phyloP scores from a whole-genome alignment of 1,140 invertebrate species.

The Zaprionus taronus region DNA sequence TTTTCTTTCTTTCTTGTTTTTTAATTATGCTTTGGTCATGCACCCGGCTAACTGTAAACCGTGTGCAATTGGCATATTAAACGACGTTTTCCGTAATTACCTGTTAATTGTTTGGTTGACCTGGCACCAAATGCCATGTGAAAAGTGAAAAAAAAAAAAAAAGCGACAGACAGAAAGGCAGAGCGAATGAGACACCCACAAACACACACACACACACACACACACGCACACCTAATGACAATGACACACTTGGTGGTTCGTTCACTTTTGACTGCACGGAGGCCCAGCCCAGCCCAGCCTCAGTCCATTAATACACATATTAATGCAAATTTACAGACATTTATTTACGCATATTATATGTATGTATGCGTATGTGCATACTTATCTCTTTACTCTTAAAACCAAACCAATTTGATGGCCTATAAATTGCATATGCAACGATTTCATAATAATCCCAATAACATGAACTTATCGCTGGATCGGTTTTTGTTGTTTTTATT shows the following conservation, averaged over 20 bases:
- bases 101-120: slow-evolving; percentile 50
- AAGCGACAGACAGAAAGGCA: neutral
- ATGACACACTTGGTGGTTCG: slow-evolving; percentile 50
- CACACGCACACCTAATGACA: slow-evolving; percentile 32
- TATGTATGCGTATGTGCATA: slow-evolving; percentile 4
- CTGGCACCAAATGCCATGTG: slow-evolving; percentile 49
- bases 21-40: slow-evolving; percentile 61
- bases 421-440: slow-evolving; percentile 52
- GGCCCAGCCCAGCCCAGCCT: slow-evolving; percentile 24
- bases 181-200: slow-evolving; percentile 18
- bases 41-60: slow-evolving; percentile 40
- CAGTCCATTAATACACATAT: slow-evolving; percentile 27
- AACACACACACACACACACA: slow-evolving; percentile 12
- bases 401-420: slow-evolving; percentile 24
- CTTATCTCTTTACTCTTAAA: slow-evolving; percentile 14
- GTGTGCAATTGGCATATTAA: slow-evolving; percentile 43
- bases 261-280: slow-evolving; percentile 46
- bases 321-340: slow-evolving; percentile 1
- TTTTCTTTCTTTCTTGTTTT: slow-evolving; percentile 33
- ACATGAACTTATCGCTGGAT: slow-evolving; percentile 29
- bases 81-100: slow-evolving; percentile 44
- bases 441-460: slow-evolving; percentile 36
- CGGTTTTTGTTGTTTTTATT: slow-evolving; percentile 12
- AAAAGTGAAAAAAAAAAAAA: neutral
- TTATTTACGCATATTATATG: neutral